Conservation (phyloP, 2,797 vertebrate species). For the Falco peregrinus region DNA sequence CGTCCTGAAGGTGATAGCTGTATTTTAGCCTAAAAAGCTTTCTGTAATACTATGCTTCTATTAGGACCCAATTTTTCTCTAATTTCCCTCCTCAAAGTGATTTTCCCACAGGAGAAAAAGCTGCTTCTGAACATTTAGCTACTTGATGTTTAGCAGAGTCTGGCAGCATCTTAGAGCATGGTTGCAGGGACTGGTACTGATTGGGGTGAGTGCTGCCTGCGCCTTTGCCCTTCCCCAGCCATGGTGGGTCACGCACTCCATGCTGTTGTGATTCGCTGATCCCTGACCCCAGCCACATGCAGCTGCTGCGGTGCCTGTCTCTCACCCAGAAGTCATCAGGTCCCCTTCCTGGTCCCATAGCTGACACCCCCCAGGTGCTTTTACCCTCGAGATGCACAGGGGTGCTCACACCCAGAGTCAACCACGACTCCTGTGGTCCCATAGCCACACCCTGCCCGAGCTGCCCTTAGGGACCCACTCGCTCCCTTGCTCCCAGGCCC, state of each 20-base stretch:
- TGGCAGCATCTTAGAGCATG: neutral
- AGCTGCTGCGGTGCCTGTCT: neutral
- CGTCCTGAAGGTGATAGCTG: too few species aligned
- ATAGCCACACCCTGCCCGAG: too few species aligned
- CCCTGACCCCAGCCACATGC: neutral
- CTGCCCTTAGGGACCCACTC: neutral
- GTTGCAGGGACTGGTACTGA: neutral
- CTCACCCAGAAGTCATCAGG: neutral
- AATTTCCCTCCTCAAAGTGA: too few species aligned
- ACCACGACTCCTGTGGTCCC: neutral
- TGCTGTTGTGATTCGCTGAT: neutral
- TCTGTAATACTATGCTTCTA: too few species aligned
- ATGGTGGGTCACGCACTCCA: rapidly evolving
- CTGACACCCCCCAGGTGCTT: too few species aligned
- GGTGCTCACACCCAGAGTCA: too few species aligned
- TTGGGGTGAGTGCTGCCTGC: too few species aligned
- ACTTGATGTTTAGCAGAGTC: neutral
- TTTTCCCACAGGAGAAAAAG: neutral
- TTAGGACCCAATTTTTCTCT: too few species aligned
- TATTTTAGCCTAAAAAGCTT: too few species aligned
- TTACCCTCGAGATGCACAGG: too few species aligned
- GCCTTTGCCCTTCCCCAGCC: too few species aligned
- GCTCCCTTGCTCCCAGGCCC: too few species aligned
- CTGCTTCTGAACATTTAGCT: neutral
- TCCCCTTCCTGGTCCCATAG: neutral